A percentile compares a stretch with the other conserved stretches of the same genome.
phyloP scores from a whole-genome alignment of 2,797 vertebrate species.

The Mormyrops boulengeri region DNA sequence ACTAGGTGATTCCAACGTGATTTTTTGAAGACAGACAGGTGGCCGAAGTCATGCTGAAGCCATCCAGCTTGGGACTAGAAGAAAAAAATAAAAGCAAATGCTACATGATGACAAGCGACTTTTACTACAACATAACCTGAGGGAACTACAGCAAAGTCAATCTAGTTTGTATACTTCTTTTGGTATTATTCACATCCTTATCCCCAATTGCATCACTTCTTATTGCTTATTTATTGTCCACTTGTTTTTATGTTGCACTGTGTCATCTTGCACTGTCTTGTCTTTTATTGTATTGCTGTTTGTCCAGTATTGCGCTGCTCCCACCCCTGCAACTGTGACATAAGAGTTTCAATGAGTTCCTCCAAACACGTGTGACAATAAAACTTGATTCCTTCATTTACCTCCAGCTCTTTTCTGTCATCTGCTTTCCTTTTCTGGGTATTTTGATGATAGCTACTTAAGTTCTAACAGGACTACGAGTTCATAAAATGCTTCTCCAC shows the following conservation, averaged over 20 bases:
- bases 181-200: not conserved
- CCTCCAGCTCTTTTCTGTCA: not conserved
- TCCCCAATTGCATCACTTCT: not conserved
- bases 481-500: not conserved
- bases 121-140: not conserved
- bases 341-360: not conserved
- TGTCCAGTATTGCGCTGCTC: not conserved
- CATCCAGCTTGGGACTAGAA: conserved; percentile 77
- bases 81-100: not conserved
- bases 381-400: not conserved
- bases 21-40: conserved; percentile 85
- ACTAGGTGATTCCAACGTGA: conserved; percentile 81
- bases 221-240: not conserved
- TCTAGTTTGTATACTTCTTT: not conserved
- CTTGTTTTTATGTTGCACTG: not conserved
- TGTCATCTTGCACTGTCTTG: not conserved
- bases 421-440: not conserved
- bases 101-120: not conserved
- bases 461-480: not conserved
- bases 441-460: not conserved
- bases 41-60: conserved; percentile 78
- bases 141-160: not conserved
- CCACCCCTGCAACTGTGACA: not conserved
- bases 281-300: not conserved
- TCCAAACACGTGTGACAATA: not conserved